Base-by-base conservation (phyloP, 2,888 invertebrate species). In the Eutolmus rufibarbis region DNA sequence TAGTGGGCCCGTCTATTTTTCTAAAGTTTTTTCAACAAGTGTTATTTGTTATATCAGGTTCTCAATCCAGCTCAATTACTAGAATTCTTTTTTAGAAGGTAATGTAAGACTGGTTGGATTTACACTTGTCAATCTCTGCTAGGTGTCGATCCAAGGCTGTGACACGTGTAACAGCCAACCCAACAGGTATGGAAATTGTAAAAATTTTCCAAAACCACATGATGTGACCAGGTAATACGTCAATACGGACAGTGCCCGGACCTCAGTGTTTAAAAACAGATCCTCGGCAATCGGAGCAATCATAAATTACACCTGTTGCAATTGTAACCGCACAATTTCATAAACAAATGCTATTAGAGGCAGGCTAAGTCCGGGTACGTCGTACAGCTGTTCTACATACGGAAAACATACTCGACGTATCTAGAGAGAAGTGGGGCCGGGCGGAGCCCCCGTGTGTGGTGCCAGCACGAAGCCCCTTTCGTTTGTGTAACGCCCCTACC, bases 271-370 rank as follows among this genome's bases (percentile, higher is more conserved):
- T 82, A 31, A 82, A 56, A 57, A 57, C 37, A 86, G 51, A 86
- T 56, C 56, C 77, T 56, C 56, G 56, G 74, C 31, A 86, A 86
- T 86, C 56, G 86, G 34, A 82, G 78, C 78, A 79, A 74, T 88
- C 88, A 81, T 81, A 87, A 85, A 88, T 86, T 57, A 78, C 78
- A 86, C 86, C 86, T 86, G 86, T 86, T 86, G 86, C 86, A 86
- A 76, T 77, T 86, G 78, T 78, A 86, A 79, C 79, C 86, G 57
- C 86, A 86, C 86, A 78, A 86, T 78, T 78, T 77, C 78, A 86
- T 86, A 86, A 85, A 86, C 86, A 66, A 77, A 79, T 77, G 82
- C 57, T 82, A 82, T 82, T 82, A 82, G 82, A 37, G 82, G 37
- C n/a, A 57, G 66, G 66, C 23, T 57, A 34, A 66, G 66, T 37